A percentile compares a stretch with the other conserved stretches of the same genome.
Evolutionary conservation across 2,797 vertebrate genomes (phyloP).

Genomic region (Pseudotriccus pelzelni): DNA sequence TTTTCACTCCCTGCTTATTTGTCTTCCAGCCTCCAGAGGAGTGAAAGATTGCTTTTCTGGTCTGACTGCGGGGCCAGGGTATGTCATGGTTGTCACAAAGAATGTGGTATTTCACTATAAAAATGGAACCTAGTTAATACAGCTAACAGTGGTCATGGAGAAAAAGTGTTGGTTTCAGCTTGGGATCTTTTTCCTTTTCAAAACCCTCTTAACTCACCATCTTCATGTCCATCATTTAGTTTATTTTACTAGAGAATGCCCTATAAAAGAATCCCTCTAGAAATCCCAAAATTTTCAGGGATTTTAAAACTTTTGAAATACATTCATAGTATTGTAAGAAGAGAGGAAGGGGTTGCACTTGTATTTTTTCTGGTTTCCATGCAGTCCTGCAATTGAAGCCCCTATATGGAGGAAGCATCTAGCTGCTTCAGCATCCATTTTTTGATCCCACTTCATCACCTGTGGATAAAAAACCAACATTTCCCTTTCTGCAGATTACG

Average conservation of each 20-base stretch:
- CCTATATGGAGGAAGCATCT: neutral
- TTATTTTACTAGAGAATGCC: neutral
- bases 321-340: neutral
- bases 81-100: neutral
- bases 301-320: neutral
- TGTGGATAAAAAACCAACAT: neutral
- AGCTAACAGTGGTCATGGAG: neutral
- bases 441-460: neutral
- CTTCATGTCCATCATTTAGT: neutral
- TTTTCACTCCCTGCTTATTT: neutral
- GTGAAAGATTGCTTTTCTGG: neutral
- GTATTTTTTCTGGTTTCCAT: neutral
- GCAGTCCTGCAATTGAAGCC: neutral
- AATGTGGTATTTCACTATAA: neutral
- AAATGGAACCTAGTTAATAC: neutral
- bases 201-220: neutral
- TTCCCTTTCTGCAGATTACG: neutral
- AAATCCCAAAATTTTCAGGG: neutral
- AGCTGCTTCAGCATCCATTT: neutral
- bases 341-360: neutral
- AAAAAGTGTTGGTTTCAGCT: neutral
- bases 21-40: neutral
- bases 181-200: neutral
- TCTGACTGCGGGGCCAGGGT: neutral
- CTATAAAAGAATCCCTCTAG: neutral